These are phyloP conservation scores for Episyrphus balteatus DNA, from an alignment of 1,140 invertebrate genomes.

Conservation along the genomic window DNA sequence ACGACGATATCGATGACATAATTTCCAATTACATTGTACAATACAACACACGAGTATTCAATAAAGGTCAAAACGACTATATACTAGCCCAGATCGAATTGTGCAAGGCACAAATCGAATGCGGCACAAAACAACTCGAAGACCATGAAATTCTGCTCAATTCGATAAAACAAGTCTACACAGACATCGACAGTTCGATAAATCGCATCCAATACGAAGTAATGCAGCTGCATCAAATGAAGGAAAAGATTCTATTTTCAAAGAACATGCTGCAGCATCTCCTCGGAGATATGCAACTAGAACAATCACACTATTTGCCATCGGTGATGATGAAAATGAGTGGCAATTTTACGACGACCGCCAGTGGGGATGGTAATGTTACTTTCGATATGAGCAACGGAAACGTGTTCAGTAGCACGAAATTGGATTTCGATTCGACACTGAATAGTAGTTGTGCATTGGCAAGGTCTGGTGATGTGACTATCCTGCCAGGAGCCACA, in stretches of 20 bases:
- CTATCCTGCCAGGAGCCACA: neutral
- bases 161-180: slow-evolving; percentile 26
- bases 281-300: slow-evolving; percentile 21
- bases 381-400: slow-evolving; percentile 23
- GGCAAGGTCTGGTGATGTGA: slow-evolving; percentile 6
- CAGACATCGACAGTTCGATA: slow-evolving; percentile 21
- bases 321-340: slow-evolving; percentile 16
- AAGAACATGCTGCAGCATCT: slow-evolving; percentile 25
- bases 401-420: slow-evolving; percentile 28
- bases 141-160: slow-evolving; percentile 23
- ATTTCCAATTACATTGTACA: slow-evolving; percentile 27
- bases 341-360: slow-evolving; percentile 14
- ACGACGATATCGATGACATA: slow-evolving; percentile 18
- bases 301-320: slow-evolving; percentile 1
- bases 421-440: slow-evolving; percentile 24
- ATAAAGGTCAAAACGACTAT: slow-evolving; percentile 19
- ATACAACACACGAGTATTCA: slow-evolving; percentile 23
- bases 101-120: slow-evolving; percentile 18
- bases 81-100: slow-evolving; percentile 23
- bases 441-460: slow-evolving; percentile 13
- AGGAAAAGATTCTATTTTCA: slow-evolving; percentile 29
- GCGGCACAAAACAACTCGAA: slow-evolving; percentile 16
- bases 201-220: slow-evolving; percentile 31
- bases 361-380: slow-evolving; percentile 16
- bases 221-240: slow-evolving; percentile 27